Conservation (phyloP, 2,113 vertebrate genomes). For the Aix galericulata region DNA sequence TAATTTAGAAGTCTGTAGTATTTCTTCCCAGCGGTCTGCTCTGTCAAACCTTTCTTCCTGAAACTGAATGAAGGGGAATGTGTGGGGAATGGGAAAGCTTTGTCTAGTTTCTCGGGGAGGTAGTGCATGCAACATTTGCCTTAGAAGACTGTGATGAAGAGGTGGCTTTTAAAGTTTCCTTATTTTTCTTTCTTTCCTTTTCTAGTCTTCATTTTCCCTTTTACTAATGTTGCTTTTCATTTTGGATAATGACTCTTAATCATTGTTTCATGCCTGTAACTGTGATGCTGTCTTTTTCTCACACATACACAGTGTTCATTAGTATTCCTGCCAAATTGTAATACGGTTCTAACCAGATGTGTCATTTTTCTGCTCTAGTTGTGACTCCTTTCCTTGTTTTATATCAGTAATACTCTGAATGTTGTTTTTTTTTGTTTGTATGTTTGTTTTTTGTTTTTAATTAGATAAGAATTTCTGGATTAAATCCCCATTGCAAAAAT, state of each 20-base stretch:
- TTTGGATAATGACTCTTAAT: neutral
- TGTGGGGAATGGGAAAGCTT: neutral
- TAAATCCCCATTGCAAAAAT: neutral
- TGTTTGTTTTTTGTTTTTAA: neutral
- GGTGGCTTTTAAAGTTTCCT: constrained; percentile 10
- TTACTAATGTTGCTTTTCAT: constrained; percentile 15
- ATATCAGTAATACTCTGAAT: neutral
- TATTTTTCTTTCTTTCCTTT: neutral
- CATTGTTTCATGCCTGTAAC: neutral
- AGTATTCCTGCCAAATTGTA: neutral
- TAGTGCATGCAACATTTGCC: constrained; percentile 42
- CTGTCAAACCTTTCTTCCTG: constrained; percentile 90
- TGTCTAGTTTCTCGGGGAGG: neutral
- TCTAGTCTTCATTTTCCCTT: neutral
- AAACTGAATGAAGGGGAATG: constrained; percentile 55
- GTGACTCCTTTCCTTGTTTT: neutral
- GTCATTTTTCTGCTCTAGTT: neutral
- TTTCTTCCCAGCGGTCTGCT: constrained; percentile 91
- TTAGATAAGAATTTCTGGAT: neutral
- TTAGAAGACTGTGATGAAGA: constrained; percentile 47
- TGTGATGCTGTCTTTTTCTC: neutral
- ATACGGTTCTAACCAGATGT: neutral
- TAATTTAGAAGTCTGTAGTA: constrained; percentile 96
- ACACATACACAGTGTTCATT: neutral
- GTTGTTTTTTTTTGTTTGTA: neutral